Conservation (phyloP, 2,888 invertebrate genomes). For the Xanthorhoe spadicearia region DNA sequence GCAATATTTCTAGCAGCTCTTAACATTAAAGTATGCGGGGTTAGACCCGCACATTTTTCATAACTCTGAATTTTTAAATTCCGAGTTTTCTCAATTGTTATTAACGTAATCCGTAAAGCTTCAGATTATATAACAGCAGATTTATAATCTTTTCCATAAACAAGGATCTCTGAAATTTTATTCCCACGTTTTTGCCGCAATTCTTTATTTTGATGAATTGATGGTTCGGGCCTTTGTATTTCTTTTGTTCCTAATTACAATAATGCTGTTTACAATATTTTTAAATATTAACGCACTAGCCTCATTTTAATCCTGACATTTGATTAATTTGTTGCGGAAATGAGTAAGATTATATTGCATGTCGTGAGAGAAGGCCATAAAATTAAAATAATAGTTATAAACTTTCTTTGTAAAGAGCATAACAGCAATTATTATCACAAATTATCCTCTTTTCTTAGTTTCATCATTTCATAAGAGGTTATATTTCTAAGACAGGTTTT, state of each 20-base stretch:
- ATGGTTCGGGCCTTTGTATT: slow-evolving; percentile 4
- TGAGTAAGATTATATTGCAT: slow-evolving; percentile 4
- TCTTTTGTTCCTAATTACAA: slow-evolving; percentile 8
- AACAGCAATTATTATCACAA: neutral
- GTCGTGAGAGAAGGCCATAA: slow-evolving; percentile 22
- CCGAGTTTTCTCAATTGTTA: neutral
- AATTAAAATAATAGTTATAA: slow-evolving; percentile 24
- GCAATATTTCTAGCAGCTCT: neutral
- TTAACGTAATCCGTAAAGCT: slow-evolving; percentile 9
- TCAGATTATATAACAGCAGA: slow-evolving; percentile 9
- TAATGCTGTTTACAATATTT: slow-evolving; percentile 4
- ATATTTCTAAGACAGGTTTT: neutral
- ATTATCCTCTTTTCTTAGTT: neutral
- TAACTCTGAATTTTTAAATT: neutral
- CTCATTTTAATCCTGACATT: slow-evolving; percentile 18
- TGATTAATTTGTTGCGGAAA: slow-evolving; percentile 18
- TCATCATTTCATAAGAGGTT: neutral
- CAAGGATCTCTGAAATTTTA: slow-evolving; percentile 16
- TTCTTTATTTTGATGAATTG: slow-evolving; percentile 4
- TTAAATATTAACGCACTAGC: slow-evolving; percentile 6
- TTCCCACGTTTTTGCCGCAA: slow-evolving; percentile 11
- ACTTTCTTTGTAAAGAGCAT: slow-evolving; percentile 19
- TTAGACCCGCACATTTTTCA: neutral
- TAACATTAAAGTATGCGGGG: neutral
- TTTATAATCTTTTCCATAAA: slow-evolving; percentile 10